phyloP scores from a whole-genome alignment of 1,140 invertebrate genomes.

The Riptortus pedestris region DNA sequence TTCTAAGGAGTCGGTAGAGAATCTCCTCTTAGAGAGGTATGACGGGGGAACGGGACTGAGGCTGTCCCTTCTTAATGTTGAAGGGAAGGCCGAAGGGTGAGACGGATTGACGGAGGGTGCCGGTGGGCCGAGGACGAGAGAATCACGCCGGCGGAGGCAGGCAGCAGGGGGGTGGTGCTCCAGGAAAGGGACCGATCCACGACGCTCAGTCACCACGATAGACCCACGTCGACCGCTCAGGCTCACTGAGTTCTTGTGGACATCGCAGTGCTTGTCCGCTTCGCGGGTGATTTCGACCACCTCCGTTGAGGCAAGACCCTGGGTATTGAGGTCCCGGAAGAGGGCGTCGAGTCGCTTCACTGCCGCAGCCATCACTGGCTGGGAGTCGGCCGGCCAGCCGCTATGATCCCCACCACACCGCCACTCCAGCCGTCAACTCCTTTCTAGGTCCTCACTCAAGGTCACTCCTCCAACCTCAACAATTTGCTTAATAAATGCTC shows the following conservation, averaged over 20 bases:
- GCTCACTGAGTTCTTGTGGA: conserved; percentile 53
- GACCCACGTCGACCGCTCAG: conserved; percentile 52
- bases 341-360: conserved; percentile 59
- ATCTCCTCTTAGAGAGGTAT: conserved; percentile 42
- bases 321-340: conserved; percentile 42
- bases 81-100: conserved; percentile 56
- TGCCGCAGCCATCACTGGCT: conserved; percentile 40
- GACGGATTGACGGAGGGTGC: conserved; percentile 14
- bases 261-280: conserved; percentile 49
- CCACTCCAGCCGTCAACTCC: not conserved
- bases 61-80: conserved; percentile 47
- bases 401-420: not conserved
- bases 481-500: too few species aligned
- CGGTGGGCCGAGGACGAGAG: conserved; percentile 34
- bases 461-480: too few species aligned
- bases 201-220: conserved; percentile 34
- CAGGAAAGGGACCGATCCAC: conserved; percentile 30
- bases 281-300: conserved; percentile 26
- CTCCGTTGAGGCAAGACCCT: conserved; percentile 19
- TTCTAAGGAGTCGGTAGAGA: conserved; percentile 60
- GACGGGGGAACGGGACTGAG: conserved; percentile 33
- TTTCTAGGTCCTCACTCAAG: too few species aligned
- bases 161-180: conserved; percentile 28
- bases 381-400: too few species aligned
- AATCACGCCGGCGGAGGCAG: conserved; percentile 43